Evolutionary conservation across 2,113 vertebrate genomes (phyloP), one percentile per base, ranked within the genome.

Genomic region (Tragelaphus scriptus): DNA sequence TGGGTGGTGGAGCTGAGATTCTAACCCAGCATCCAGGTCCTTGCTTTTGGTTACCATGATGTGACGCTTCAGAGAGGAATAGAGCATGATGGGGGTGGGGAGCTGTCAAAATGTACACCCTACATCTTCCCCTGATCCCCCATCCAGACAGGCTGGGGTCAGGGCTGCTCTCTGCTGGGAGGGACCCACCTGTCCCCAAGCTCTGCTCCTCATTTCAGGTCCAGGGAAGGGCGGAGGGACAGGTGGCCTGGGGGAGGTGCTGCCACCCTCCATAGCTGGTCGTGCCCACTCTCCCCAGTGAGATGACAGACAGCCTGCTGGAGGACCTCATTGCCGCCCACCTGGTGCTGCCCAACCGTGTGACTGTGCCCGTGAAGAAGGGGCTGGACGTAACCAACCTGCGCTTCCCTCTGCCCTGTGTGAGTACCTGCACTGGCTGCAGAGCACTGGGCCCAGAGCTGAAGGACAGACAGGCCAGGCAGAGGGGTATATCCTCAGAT

Each of bases 291-390:
- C 3, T 92, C 88, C 97, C 53, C 98, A 99, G 99, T 90, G 98
- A 99, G 0, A 56, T 99, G 94, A 99, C 99, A 2, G 99, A 99
- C 51, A 98, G 98, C 0, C 97, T 99, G 85, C 99, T 99, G 97
- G 96, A 99, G 87, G 99, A 99, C 97, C 99, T 99, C 98, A 99
- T 99, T 1, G 99, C 99, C 7, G 97, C 99, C 6, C 95, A 99
- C 49, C 99, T 99, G 98, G 99, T 99, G 94, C 98, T 99, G 81
- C 99, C 99, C 0, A 99, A 99, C 97, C 99, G 99, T 71, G 98
- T 99, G 99, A 99, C 99, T 0, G 98, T 99, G 87, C 99, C 99
- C 1, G 99, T 99, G 98, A 99, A 99, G 92, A 99, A 99, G 98
- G 99, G 99, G 63, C 98, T 99, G 98, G 99, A 99, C 82, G 98